Percentiles rank a stretch among this genome's conserved stretches.
Evolutionary conservation across 2,888 invertebrate species (phyloP).

Genomic region (Ethmia dodecea): DNA sequence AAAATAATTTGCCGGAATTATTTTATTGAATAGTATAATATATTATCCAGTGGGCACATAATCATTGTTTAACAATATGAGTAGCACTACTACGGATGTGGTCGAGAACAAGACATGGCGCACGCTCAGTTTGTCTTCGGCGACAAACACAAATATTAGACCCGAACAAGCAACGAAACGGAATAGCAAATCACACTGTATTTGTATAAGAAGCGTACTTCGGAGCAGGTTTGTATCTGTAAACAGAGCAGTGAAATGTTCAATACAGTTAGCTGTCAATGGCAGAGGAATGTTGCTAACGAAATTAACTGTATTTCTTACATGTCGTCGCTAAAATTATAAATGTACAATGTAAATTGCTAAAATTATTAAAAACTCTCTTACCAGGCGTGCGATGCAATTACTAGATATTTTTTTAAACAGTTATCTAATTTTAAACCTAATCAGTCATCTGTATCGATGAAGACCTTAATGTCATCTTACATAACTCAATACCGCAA

Average conservation of each 20-base stretch:
- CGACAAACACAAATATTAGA: conserved; percentile 69
- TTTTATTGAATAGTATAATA: not conserved
- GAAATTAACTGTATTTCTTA: conserved; percentile 27
- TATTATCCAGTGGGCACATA: no score
- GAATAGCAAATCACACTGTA: conserved; percentile 69
- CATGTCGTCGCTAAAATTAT: no score
- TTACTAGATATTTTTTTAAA: no score
- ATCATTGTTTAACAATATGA: conserved; percentile 19
- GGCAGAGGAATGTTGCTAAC: conserved; percentile 43
- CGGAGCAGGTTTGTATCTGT: conserved; percentile 54
- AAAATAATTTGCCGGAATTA: not conserved
- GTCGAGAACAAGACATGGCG: conserved; percentile 34
- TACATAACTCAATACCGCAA: not conserved
- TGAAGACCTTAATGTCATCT: no score
- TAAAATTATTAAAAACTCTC: no score
- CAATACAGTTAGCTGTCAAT: conserved; percentile 64
- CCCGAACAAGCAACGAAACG: conserved; percentile 56
- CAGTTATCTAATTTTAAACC: no score
- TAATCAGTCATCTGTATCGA: no score
- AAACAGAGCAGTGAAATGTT: conserved; percentile 57
- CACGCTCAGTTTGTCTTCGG: conserved; percentile 59
- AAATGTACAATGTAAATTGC: no score
- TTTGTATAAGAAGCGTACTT: conserved; percentile 62
- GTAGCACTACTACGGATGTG: conserved; percentile 28
- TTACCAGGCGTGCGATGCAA: no score